Evolutionary conservation across 2,113 vertebrate species (phyloP).

Genomic region (Tympanuchus pallidicinctus): DNA sequence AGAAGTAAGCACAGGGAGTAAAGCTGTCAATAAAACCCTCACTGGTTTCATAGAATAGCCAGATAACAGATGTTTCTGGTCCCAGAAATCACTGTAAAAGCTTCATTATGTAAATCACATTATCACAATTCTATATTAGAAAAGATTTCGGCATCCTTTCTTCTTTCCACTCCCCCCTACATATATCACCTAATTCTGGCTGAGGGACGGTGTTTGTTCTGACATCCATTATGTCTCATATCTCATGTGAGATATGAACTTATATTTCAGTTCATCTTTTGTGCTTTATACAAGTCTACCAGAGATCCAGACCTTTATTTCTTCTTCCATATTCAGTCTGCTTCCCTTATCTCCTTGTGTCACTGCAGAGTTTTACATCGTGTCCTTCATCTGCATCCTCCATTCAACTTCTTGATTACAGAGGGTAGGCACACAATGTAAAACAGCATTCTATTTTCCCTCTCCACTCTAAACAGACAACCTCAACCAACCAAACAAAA

Average conservation of each 20-base stretch:
- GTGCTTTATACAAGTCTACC: too few species aligned
- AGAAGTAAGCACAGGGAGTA: neutral
- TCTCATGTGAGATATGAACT: neutral
- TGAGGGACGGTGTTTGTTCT: neutral
- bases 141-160: neutral
- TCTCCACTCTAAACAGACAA: neutral
- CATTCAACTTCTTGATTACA: neutral
- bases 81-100: neutral
- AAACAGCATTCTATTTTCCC: neutral
- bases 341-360: neutral
- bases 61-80: neutral
- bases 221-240: neutral
- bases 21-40: neutral
- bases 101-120: neutral
- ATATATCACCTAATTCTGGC: neutral
- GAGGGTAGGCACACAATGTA: neutral
- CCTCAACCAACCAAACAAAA: neutral
- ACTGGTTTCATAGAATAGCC: neutral
- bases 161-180: neutral
- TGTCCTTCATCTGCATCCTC: neutral
- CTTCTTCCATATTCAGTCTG: neutral
- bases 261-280: neutral
- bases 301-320: neutral
- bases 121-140: neutral
- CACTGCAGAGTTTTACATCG: neutral